Evolutionary conservation across 2,797 vertebrate species (phyloP).

Genomic region (Gadopsis bispinosus): DNA sequence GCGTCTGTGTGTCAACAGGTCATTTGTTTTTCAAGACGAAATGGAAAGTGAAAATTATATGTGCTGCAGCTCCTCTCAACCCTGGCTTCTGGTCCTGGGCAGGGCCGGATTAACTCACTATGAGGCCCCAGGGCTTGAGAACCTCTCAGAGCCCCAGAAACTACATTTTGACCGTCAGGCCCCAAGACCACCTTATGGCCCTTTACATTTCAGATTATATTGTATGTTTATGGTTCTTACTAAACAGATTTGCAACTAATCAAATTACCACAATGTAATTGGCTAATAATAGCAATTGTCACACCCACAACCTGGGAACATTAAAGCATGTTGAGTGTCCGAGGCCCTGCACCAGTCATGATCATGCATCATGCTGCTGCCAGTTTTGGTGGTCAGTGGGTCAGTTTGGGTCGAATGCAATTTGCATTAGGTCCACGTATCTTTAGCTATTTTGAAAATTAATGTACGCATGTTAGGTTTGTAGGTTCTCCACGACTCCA

Average conservation of each 20-base stretch:
- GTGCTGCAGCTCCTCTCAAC: not conserved
- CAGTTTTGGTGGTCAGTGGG: not conserved
- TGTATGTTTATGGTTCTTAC: too few species aligned
- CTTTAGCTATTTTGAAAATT: not conserved
- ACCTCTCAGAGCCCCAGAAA: too few species aligned
- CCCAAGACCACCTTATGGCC: too few species aligned
- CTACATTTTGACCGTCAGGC: too few species aligned
- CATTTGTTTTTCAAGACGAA: not conserved
- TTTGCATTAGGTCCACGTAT: not conserved
- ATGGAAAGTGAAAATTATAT: not conserved
- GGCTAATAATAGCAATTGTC: too few species aligned
- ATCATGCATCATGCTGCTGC: not conserved
- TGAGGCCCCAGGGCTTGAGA: not conserved
- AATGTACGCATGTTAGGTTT: not conserved
- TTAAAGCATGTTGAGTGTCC: too few species aligned
- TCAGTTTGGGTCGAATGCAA: not conserved
- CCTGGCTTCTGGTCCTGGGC: not conserved
- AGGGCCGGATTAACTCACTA: not conserved
- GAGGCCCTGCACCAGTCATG: not conserved
- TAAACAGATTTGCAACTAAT: too few species aligned
- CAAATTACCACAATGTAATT: too few species aligned
- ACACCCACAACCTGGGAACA: too few species aligned
- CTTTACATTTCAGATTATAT: too few species aligned
- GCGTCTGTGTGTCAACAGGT: not conserved
- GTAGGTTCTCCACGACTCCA: not conserved